Percentiles rank a stretch among this genome's conserved stretches.
These are phyloP conservation scores for Salvelinus namaycush DNA, from an alignment of 2,113 vertebrate species.

Conservation along the genomic window DNA sequence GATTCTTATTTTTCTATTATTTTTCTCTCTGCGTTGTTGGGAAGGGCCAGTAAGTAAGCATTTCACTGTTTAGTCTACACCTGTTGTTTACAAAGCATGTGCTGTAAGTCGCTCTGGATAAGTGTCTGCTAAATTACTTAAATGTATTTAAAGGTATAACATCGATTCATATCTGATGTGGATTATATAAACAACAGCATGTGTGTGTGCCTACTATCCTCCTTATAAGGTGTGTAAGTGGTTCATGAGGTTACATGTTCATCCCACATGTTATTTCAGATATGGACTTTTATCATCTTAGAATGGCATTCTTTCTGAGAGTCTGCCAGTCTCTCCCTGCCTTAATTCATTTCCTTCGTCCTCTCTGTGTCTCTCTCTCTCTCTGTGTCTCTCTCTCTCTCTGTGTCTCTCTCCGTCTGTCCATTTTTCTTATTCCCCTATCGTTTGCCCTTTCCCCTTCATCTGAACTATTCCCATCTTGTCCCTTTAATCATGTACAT, in stretches of 20 bases:
- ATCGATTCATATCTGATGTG: not conserved
- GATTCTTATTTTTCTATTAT: no score
- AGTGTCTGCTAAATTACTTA: no score
- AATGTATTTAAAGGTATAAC: not conserved
- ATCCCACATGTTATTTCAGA: constrained; percentile 10
- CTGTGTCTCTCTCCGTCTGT: not conserved
- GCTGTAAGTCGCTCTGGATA: no score
- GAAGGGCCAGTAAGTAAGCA: no score
- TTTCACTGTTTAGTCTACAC: no score
- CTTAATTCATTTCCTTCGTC: not conserved
- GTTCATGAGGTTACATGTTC: constrained; percentile 8
- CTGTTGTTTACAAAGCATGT: no score
- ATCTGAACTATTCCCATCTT: not conserved
- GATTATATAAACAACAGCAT: constrained; percentile 1
- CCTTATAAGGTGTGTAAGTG: not conserved
- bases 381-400: not conserved
- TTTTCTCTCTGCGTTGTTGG: no score
- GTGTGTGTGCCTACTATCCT: constrained; percentile 21
- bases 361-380: not conserved
- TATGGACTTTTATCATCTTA: not conserved
- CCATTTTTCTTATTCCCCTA: not conserved
- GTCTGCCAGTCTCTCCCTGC: not conserved
- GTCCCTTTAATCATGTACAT: constrained; percentile 1
- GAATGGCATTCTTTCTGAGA: not conserved
- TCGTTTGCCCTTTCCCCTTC: not conserved